Base-by-base conservation (phyloP, 2,888 invertebrate genomes). In the Dynastes hyllus region DNA sequence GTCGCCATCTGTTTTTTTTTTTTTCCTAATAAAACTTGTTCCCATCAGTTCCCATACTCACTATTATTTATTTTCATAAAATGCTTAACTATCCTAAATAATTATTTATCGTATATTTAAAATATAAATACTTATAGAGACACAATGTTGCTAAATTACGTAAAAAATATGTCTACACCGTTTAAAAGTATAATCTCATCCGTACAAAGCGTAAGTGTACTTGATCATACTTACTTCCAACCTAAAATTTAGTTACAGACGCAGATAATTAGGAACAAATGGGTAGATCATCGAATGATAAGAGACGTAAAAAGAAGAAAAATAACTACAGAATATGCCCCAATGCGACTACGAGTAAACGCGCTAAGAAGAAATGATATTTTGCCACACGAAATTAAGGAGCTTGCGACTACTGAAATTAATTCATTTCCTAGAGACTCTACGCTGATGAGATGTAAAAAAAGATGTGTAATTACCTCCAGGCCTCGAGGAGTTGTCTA, bases 391-490 rank as follows among this genome's bases (percentile, higher is more conserved):
- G 97, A 96, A 90, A 90, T 93, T 2, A 90, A 96, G 90, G 95
- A 96, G 88, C 87, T 94, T 5, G 97, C 96, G 4, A 92, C 93
- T 84, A 91, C 92, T 81, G 95, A 96, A 86, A 93, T 97, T 9
- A 84, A 87, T 76, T 93, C 93, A 69, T 92, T 97, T 83, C 97
- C 97, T 0, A 90, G 94, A 84, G 94, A 95, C 87, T 93, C 95
- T 0, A 91, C 91, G 13, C 89, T 93, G 45, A 87, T 92, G 63
- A 91, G 94, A 82, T 91, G 94, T 16, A 92, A 92, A 80, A 92
- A 92, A 71, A 93, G 98, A 85, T 99, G 99, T 89, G 94, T 94
- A 45, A 87, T 99, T 76, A 98, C 99, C 13, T 97, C 97, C 51
- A 93, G 98, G 83, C 93, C 95, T 0, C 91, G 96, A 81, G 97